These are phyloP conservation scores for Dendrocincla fuliginosa DNA, from an alignment of 2,797 vertebrate species.

Conservation along the genomic window DNA sequence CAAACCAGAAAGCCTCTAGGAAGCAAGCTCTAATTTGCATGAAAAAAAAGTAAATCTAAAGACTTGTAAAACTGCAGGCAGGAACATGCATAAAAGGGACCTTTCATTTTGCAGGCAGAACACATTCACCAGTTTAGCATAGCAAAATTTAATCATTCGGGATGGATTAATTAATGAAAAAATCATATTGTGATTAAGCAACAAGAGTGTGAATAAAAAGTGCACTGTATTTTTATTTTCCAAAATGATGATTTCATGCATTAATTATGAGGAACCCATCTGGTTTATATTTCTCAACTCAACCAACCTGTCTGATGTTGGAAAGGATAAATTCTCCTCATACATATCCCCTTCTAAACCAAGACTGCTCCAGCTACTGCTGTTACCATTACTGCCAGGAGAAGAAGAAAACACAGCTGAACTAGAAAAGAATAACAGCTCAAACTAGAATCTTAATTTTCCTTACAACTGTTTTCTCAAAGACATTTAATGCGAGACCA, in stretches of 20 bases:
- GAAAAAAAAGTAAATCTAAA: constrained; percentile 56
- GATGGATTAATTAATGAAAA: constrained; percentile 70
- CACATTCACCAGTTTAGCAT: constrained; percentile 59
- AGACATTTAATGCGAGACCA: not conserved
- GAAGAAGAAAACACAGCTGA: constrained; percentile 84
- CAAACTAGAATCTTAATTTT: constrained; percentile 55
- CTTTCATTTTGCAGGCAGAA: constrained; percentile 58
- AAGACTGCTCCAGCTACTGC: constrained; percentile 99
- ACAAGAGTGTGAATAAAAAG: constrained; percentile 64
- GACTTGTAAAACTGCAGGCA: constrained; percentile 67
- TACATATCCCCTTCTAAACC: constrained; percentile 97
- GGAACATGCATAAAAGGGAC: constrained; percentile 69
- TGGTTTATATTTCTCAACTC: constrained; percentile 73
- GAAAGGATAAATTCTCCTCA: constrained; percentile 97
- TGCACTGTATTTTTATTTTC: constrained; percentile 61
- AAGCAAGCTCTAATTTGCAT: constrained; percentile 75
- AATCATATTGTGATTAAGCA: constrained; percentile 65
- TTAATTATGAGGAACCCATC: constrained; percentile 77
- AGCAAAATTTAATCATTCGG: constrained; percentile 64
- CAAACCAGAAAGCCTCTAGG: constrained; percentile 70
- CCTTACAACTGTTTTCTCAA: constrained; percentile 46
- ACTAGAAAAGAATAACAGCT: constrained; percentile 73
- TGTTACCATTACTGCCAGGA: constrained; percentile 99
- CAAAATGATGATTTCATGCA: constrained; percentile 81
- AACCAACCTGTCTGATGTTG: constrained; percentile 98